Conservation (phyloP, 1,140 invertebrate genomes). For the Lucilia cuprina region DNA sequence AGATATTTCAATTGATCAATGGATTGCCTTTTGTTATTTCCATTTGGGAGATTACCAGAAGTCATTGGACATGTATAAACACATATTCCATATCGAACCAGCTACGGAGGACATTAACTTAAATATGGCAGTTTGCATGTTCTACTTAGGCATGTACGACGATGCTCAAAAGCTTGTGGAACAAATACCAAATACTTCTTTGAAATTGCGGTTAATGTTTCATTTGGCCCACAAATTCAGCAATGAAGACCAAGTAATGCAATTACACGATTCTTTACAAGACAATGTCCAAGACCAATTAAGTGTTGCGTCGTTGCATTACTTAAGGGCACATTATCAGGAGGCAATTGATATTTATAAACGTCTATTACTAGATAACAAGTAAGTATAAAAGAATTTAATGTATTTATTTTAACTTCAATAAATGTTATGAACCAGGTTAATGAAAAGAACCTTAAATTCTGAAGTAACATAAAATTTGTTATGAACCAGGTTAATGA, state of each 20-base stretch:
- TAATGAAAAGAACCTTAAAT: no score
- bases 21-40: constrained; percentile 94
- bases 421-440: no score
- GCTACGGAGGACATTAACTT: constrained; percentile 68
- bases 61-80: constrained; percentile 79
- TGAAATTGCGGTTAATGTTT: constrained; percentile 84
- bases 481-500: no score
- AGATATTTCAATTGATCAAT: constrained; percentile 74
- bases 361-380: constrained; percentile 88
- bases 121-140: constrained; percentile 93
- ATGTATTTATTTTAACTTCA: no score
- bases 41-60: constrained; percentile 93
- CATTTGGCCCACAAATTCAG: constrained; percentile 94
- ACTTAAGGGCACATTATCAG: constrained; percentile 94
- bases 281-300: constrained; percentile 94
- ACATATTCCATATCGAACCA: constrained; percentile 62
- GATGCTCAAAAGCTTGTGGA: constrained; percentile 72
- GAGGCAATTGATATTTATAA: constrained; percentile 99
- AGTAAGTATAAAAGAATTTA: constrained; percentile 64
- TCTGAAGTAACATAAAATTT: no score
- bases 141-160: constrained; percentile 85
- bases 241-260: constrained; percentile 84
- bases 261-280: constrained; percentile 82
- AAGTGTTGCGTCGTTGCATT: constrained; percentile 95
- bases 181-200: constrained; percentile 67